Evolutionary conservation across 2,888 invertebrate genomes (phyloP).

Genomic region (Meloe dianella): DNA sequence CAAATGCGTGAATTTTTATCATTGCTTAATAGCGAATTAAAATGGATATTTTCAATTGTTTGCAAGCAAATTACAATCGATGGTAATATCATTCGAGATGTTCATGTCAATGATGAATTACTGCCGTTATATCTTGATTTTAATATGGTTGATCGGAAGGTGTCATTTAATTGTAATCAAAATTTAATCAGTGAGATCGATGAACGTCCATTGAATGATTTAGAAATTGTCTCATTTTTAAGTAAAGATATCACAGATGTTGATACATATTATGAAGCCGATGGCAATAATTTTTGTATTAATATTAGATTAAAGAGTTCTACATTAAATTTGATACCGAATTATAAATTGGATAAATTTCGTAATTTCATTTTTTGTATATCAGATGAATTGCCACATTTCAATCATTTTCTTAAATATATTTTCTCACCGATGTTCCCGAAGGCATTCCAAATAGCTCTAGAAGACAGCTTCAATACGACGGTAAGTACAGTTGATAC

Average conservation of each 20-base stretch:
- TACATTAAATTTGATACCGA: neutral
- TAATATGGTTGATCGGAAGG: neutral
- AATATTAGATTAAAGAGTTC: neutral
- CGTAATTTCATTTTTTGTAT: neutral
- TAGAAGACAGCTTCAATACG: neutral
- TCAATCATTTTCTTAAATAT: neutral
- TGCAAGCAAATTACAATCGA: slow-evolving; percentile 1
- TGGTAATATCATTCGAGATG: neutral
- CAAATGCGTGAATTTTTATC: neutral
- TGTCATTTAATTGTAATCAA: neutral
- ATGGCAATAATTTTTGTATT: neutral
- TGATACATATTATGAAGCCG: neutral
- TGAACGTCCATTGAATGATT: neutral
- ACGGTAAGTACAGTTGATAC: slow-evolving; percentile 5
- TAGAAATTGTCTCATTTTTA: neutral
- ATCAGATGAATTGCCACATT: neutral
- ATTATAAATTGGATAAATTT: neutral
- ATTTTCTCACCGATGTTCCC: neutral
- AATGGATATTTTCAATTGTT: neutral
- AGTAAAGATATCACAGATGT: neutral
- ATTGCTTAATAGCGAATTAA: neutral
- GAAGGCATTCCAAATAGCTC: neutral
- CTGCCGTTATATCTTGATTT: slow-evolving; percentile 5
- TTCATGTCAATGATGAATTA: neutral
- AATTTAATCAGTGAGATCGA: neutral